Conservation (phyloP, 2,888 invertebrate species). For the Apantesis nais region DNA sequence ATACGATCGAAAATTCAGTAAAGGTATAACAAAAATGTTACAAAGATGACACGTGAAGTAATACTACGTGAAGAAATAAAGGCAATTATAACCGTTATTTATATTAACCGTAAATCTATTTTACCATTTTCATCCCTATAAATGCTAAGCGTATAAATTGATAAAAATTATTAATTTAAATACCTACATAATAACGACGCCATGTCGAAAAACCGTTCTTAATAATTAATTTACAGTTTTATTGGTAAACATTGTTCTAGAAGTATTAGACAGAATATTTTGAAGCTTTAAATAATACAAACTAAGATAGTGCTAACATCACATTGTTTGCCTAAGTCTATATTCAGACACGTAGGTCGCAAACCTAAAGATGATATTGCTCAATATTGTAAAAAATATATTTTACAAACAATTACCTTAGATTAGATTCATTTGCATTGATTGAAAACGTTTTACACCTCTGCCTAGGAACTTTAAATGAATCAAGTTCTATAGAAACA, state of each 20-base stretch:
- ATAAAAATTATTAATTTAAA: slow-evolving; percentile 14
- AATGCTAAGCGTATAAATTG: slow-evolving; percentile 36
- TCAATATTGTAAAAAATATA: slow-evolving; percentile 30
- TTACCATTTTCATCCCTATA: slow-evolving; percentile 29
- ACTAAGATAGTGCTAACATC: slow-evolving; percentile 64
- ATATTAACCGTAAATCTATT: slow-evolving; percentile 16
- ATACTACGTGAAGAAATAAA: neutral
- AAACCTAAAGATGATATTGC: slow-evolving; percentile 44
- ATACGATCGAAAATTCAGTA: neutral
- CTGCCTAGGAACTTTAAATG: slow-evolving; percentile 48
- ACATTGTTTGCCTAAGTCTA: slow-evolving; percentile 63
- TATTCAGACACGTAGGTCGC: slow-evolving; percentile 44
- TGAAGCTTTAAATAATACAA: slow-evolving; percentile 57
- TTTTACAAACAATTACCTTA: slow-evolving; percentile 34
- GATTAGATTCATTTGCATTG: slow-evolving; percentile 36
- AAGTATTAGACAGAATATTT: slow-evolving; percentile 10
- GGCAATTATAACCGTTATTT: neutral
- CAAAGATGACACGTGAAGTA: neutral
- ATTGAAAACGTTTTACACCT: slow-evolving; percentile 46
- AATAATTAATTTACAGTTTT: slow-evolving; percentile 17
- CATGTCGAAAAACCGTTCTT: slow-evolving; percentile 16
- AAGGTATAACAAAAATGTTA: neutral
- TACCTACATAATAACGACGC: slow-evolving; percentile 10
- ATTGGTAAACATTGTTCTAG: neutral
- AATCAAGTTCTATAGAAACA: slow-evolving; percentile 33